Base-by-base conservation (phyloP, 2,113 vertebrate species). In the Tragulus kanchil region DNA sequence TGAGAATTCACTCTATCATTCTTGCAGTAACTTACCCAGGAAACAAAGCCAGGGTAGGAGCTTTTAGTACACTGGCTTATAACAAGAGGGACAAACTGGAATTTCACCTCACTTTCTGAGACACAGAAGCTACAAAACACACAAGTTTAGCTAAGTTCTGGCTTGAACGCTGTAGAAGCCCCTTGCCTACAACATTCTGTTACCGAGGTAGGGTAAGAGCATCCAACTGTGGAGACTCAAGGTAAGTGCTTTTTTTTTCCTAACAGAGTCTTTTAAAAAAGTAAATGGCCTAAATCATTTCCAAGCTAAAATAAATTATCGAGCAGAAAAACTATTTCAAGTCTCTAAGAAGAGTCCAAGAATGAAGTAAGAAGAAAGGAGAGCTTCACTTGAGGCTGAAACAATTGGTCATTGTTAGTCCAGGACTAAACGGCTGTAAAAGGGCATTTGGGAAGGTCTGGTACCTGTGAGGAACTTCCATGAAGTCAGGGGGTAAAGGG, bases 321-420 rank as follows among this genome's bases (percentile, higher is more conserved):
- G 23, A 92, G 61, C 50, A 71, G 25, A 81, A 95, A 48, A 67
- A 71, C 36, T 73, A 93, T 13, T 93, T 92, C 84, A 89, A 88
- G 12, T 61, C 64, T 64, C 48, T 36, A 36, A 36, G 36, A 48
- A 31, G 25, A 92, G 61, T 14, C 59, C 62, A 42, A 56, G 3
- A 82, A 52, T 87, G 36, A 83, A 84, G 42, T 36, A 17, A 56
- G 28, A 19, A 31, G 36, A 84, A 4, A 84, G 3, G 9, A 75
- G 21, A 31, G 4, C 77, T 86, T 89, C 79, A n/a, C n/a, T 93
- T 81, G 21, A 42, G 11, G 36, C 0, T 84, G 12, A 11, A 65
- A 69, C 50, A 84, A 25, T 3, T 42, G 3, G 3, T 50, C 26
- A 28, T 10, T 93, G 67, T 56, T 78, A 83, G 71, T 25, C 45